Evolutionary conservation across 1,140 invertebrate species (phyloP), one percentile per base, ranked within the genome.

Genomic region (Limonius californicus): DNA sequence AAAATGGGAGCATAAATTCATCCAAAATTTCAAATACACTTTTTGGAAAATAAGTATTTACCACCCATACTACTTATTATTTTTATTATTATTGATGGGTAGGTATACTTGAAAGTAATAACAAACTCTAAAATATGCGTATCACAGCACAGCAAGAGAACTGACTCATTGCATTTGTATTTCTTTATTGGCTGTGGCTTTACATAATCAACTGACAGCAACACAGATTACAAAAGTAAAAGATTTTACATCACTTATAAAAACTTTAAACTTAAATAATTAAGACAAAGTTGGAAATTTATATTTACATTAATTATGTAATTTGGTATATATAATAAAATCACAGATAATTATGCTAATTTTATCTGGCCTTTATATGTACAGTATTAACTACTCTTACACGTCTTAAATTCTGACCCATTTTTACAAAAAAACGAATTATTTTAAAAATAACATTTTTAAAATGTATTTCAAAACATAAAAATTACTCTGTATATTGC

Each of bases 281-380:
- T 70, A 63, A 67, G 66, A 70, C 61, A 72, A 72, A 67, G 69
- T 68, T 69, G 65, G 65, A 61, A 70, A 70, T 68, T 57, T 55
- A 62, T 57, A 63, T 57, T 32, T 66, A 53, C 59, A 63, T 62
- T 42, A 56, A 67, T 32, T 62, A 68, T 68, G 45, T 68, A 69
- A 63, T 70, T 74, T 72, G 68, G 70, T 72, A 70, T 72, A 69
- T 66, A 70, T 67, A 73, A 70, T 69, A 70, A 72, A 72, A 74
- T 74, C 72, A 74, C 72, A 74, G 72, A 74, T 68, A 74, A 70
- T 70, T 71, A 73, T 64, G 65, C 68, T 71, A 30, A 16, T 61
- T 9, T 57, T 54, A 65, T 70, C 69, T 70, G 70, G 70, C 68
- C 69, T 69, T 72, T 62, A 58, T 71, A 71, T 70, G 27, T 70